Evolutionary conservation across 1,140 invertebrate species (phyloP).

Genomic region (Ips typographus): DNA sequence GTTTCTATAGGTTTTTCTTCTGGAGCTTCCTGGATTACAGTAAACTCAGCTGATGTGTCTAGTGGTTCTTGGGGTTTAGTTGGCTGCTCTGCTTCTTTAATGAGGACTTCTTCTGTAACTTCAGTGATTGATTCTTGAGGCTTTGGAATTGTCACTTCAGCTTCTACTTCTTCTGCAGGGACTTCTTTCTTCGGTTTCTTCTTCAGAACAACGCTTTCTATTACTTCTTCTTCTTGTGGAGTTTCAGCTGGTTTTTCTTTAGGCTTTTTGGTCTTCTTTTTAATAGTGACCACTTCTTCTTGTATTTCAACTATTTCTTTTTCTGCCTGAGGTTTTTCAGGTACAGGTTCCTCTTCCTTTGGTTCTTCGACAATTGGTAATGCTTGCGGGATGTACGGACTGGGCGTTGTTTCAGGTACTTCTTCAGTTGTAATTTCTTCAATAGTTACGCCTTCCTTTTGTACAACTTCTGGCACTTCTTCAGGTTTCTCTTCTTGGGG

Average conservation of each 20-base stretch:
- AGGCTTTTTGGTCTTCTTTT: constrained; percentile 24
- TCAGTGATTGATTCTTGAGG: constrained; percentile 45
- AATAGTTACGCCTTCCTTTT: constrained; percentile 37
- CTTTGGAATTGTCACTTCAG: constrained; percentile 27
- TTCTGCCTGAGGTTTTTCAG: constrained; percentile 5
- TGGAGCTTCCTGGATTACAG: constrained; percentile 52
- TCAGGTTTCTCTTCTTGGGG: constrained; percentile 53
- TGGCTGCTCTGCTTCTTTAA: constrained; percentile 24
- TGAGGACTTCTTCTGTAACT: constrained; percentile 8
- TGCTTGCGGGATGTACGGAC: constrained; percentile 17
- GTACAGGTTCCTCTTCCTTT: constrained; percentile 38
- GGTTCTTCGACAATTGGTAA: constrained; percentile 39
- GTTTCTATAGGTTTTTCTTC: constrained; percentile 21
- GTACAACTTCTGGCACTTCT: constrained; percentile 44
- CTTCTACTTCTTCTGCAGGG: constrained; percentile 30
- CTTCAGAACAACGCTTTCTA: constrained; percentile 48
- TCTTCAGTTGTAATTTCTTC: constrained; percentile 23
- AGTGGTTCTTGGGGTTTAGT: constrained; percentile 16
- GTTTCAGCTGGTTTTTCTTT: constrained; percentile 35
- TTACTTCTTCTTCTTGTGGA: constrained; percentile 38
- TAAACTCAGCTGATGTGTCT: constrained; percentile 55
- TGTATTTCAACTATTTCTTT: constrained; percentile 18
- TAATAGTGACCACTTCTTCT: constrained; percentile 25
- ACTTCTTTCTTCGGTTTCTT: constrained; percentile 41
- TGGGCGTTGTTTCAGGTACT: constrained; percentile 27